Conservation (phyloP, 2,888 invertebrate species). For the Hirtodrosophila cameraria region DNA sequence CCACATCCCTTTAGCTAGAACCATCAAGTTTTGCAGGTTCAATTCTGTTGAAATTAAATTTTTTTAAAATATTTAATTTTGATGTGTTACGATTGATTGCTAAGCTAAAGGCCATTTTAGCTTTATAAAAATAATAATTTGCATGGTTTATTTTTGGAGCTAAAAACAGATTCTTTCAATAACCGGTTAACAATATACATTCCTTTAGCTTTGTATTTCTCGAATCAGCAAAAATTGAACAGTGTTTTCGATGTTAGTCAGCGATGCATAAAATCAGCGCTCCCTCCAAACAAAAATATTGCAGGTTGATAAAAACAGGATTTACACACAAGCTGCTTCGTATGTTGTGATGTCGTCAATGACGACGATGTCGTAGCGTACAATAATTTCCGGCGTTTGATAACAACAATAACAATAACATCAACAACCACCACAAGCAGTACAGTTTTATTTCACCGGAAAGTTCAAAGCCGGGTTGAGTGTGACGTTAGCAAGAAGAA, state of each 20-base stretch:
- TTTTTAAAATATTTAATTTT: too few relatives aligned
- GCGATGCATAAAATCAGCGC: slow-evolving; percentile 73
- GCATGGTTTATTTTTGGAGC: too few relatives aligned
- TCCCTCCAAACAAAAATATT: slow-evolving; percentile 26
- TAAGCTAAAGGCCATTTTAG: too few relatives aligned
- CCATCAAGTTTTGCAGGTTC: too few relatives aligned
- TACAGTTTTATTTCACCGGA: slow-evolving; percentile 51
- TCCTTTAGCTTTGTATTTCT: too few relatives aligned
- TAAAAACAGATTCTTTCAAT: too few relatives aligned
- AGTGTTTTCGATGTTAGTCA: slow-evolving; percentile 42
- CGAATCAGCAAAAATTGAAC: slow-evolving; percentile 20
- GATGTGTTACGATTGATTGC: too few relatives aligned
- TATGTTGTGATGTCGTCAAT: slow-evolving; percentile 49
- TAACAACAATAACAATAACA: slow-evolving; percentile 49
- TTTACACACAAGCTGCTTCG: slow-evolving; percentile 61
- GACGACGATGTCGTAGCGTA: slow-evolving; percentile 53
- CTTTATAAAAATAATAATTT: too few relatives aligned
- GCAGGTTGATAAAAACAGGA: slow-evolving; percentile 64
- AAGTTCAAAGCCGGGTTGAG: slow-evolving; percentile 57
- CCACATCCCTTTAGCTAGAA: too few relatives aligned
- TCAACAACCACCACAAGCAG: slow-evolving; percentile 6
- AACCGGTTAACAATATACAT: too few relatives aligned
- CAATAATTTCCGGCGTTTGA: slow-evolving; percentile 80
- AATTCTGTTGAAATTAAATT: too few relatives aligned
- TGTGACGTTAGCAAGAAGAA: slow-evolving; percentile 10